Evolutionary conservation across 1,140 invertebrate species (phyloP).

Genomic region (Nylanderia fulva): DNA sequence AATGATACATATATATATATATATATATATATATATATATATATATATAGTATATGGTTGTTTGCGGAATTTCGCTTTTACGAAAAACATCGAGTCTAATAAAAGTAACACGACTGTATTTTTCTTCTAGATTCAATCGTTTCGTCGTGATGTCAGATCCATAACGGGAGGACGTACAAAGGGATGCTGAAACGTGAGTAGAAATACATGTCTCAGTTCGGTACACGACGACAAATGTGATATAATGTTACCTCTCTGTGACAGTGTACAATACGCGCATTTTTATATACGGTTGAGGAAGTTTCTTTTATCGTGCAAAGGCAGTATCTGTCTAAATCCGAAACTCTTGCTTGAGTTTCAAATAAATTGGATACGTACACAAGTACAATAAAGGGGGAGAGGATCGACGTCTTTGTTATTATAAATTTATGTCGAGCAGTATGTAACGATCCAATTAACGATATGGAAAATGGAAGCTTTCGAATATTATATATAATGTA

Average conservation of each 20-base stretch:
- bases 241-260: conserved; percentile 74
- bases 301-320: conserved; percentile 63
- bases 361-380: conserved; percentile 53
- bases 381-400: conserved; percentile 37
- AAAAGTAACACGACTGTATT: conserved; percentile 45
- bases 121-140: conserved; percentile 62
- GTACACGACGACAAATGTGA: conserved; percentile 72
- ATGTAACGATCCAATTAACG: conserved; percentile 12
- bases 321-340: conserved; percentile 60
- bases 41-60: no score
- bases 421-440: background rate
- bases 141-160: conserved; percentile 62
- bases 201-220: conserved; percentile 73
- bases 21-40: no score
- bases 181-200: conserved; percentile 69
- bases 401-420: conserved; percentile 32
- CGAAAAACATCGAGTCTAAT: conserved; percentile 30
- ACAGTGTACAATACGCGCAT: conserved; percentile 61
- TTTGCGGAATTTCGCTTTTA: background rate
- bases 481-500: background rate
- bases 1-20: background rate
- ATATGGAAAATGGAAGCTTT: background rate
- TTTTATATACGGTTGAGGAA: conserved; percentile 71
- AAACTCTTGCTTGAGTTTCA: conserved; percentile 58
- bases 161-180: conserved; percentile 60